Conservation (phyloP, 1,140 invertebrate genomes). For the Danaus plexippus region DNA sequence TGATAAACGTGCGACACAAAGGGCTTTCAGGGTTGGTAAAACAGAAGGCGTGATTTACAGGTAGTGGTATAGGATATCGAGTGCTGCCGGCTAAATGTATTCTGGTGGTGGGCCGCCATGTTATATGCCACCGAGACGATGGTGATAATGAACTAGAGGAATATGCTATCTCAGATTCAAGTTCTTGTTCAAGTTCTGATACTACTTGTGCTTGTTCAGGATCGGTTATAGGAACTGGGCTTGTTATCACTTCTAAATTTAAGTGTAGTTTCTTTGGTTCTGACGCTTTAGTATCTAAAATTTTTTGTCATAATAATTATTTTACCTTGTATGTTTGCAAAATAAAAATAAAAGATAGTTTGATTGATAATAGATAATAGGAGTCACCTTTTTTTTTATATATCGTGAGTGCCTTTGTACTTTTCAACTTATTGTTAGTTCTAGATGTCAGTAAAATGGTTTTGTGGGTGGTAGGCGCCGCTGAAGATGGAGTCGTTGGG, state of each 20-base stretch:
- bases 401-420: too few relatives aligned
- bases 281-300: too few relatives aligned
- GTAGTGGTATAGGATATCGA: conserved; percentile 28
- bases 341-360: neutral
- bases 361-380: neutral
- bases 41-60: conserved; percentile 38
- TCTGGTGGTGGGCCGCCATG: conserved; percentile 13
- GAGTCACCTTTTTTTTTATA: too few relatives aligned
- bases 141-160: neutral
- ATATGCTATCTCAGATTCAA: neutral
- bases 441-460: too few relatives aligned
- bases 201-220: conserved; percentile 9
- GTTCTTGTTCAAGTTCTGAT: conserved; percentile 9
- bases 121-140: neutral
- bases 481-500: too few relatives aligned
- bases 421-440: too few relatives aligned
- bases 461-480: too few relatives aligned
- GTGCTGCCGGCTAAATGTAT: conserved; percentile 26
- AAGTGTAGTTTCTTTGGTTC: too few relatives aligned
- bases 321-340: neutral
- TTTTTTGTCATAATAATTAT: neutral
- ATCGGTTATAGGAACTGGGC: neutral
- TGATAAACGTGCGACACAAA: conserved; percentile 30
- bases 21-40: conserved; percentile 28
- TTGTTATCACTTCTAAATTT: too few relatives aligned